Evolutionary conservation across 2,113 vertebrate species (phyloP).

Genomic region (Callorhinus ursinus): DNA sequence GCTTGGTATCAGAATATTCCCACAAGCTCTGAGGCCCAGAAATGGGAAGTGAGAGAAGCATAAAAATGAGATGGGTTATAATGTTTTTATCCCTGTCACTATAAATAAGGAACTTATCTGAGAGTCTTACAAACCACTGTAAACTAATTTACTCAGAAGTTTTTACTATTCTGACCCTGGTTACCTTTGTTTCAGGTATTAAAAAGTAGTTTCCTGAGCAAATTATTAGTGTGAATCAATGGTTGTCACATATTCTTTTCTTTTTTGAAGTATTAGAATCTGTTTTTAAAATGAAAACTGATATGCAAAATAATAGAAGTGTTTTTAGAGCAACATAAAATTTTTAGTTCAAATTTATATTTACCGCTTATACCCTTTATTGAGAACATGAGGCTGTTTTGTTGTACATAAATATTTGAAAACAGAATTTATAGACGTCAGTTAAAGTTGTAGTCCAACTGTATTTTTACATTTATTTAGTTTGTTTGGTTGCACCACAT

Average conservation of each 20-base stretch:
- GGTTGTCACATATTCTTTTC: not conserved
- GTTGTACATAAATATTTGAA: not conserved
- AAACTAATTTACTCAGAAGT: not conserved
- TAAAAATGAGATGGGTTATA: not conserved
- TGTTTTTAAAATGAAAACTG: slow-evolving; percentile 50
- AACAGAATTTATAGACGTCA: not conserved
- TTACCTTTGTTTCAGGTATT: slow-evolving; percentile 31
- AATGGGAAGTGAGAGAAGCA: not conserved
- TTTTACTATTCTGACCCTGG: not conserved
- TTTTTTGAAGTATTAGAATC: not conserved
- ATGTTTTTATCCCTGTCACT: not conserved
- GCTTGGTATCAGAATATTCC: not conserved
- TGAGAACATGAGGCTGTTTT: not conserved
- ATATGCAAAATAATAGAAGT: not conserved
- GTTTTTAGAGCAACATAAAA: slow-evolving; percentile 38
- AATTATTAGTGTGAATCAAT: not conserved
- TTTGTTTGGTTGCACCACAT: not conserved
- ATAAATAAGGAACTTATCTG: not conserved
- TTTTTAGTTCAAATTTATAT: not conserved
- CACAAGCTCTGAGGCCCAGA: not conserved
- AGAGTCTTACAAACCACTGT: not conserved
- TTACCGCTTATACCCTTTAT: not conserved
- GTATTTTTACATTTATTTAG: not conserved
- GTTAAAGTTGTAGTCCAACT: not conserved
- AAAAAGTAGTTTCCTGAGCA: slow-evolving; percentile 16